Evolutionary conservation across 2,888 invertebrate species (phyloP), one percentile per base, ranked within the genome.

Genomic region (Nymphalis urticae): DNA sequence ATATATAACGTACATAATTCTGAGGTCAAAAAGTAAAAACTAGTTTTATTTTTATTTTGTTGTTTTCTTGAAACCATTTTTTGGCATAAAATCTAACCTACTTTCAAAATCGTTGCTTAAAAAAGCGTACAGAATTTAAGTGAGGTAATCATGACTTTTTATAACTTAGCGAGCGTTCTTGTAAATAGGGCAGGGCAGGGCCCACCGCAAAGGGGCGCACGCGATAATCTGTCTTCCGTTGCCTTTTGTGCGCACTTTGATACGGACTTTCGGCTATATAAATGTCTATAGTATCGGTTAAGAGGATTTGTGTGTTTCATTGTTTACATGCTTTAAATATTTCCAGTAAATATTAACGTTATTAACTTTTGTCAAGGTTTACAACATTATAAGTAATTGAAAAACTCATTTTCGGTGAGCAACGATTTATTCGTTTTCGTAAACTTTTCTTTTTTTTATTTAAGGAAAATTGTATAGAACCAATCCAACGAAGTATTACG

Each of bases 221-320:
- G 67, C 68, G 69, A 71, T 73, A 71, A 71, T 71, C 63, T 68
- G 62, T 64, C 64, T 65, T 56, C 64, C 56, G 67, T 61, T 32
- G 61, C 61, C 61, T 61, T 36, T 64, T 70, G 65, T 50, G 47
- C 21, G 27, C 47, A 19, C 51, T 21, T 56, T 24, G 61, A 48
- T 58, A 67, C 47, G 64, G 61, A 70, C 62, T 32, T 64, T 70
- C 63, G 50, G 48, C 48, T 51, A 59, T 36, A 65, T 62, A 56
- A n/a, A 67, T 48, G 21, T 42, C 36, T 59, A 21, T 36, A 27
- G 54, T 27, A 24, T 16, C 6, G 16, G 13, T 54, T 59, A 65
- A 50, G 42, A 50, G 64, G 58, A 65, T 59, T 50, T 42, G 48
- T n/a, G 7, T 17, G n/a, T n/a, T 58, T 58, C 19, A 58, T 24